phyloP scores from a whole-genome alignment of 2,888 invertebrate genomes.

The Ecliptopera silaceata region DNA sequence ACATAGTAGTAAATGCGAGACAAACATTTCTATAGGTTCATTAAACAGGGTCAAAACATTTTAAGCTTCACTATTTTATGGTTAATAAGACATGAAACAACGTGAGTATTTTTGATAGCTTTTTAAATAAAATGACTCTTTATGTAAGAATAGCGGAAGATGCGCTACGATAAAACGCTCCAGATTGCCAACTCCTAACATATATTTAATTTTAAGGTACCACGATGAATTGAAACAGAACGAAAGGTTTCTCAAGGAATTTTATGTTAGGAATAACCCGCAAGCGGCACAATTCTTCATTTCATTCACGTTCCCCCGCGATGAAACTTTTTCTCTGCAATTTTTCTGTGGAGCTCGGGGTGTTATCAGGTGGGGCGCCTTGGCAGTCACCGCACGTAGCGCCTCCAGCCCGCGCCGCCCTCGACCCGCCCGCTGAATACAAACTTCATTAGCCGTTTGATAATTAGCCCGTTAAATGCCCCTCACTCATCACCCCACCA shows the following conservation, averaged over 20 bases:
- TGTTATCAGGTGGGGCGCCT: slow-evolving; percentile 79
- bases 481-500: slow-evolving; percentile 70
- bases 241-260: slow-evolving; percentile 72
- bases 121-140: not conserved
- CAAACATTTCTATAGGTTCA: no score
- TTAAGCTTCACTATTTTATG: no score
- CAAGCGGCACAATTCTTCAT: slow-evolving; percentile 81
- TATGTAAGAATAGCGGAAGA: not conserved
- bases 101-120: no score
- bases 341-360: slow-evolving; percentile 80
- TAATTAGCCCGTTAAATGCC: slow-evolving; percentile 83
- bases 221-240: slow-evolving; percentile 75
- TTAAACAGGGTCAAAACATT: no score
- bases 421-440: slow-evolving; percentile 77
- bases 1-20: no score
- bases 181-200: slow-evolving; percentile 12
- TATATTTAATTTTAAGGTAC: slow-evolving; percentile 47
- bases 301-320: slow-evolving; percentile 82
- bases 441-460: slow-evolving; percentile 84
- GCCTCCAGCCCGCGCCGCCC: slow-evolving; percentile 61
- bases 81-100: no score
- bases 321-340: slow-evolving; percentile 84
- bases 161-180: not conserved
- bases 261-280: slow-evolving; percentile 77
- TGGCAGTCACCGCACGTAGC: slow-evolving; percentile 78